phyloP scores from a whole-genome alignment of 2,113 vertebrate genomes.

The Ascaphus truei region DNA sequence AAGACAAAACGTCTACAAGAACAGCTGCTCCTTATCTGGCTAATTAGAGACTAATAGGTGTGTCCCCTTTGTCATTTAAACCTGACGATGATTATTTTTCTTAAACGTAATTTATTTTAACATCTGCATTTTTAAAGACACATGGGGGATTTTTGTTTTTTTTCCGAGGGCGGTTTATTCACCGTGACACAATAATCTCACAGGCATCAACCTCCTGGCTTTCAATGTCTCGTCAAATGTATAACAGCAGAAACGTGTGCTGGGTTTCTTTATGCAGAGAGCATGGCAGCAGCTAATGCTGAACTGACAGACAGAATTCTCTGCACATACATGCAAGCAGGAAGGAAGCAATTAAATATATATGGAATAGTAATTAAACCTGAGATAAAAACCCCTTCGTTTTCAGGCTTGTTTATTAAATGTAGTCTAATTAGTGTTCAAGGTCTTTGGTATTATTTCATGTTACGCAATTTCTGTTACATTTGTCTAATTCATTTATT shows the following conservation, averaged over 20 bases:
- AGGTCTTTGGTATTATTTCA: no score
- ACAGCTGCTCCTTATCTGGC: constrained; percentile 25
- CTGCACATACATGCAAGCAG: no score
- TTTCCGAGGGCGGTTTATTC: not conserved
- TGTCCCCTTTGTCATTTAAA: constrained; percentile 6
- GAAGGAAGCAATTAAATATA: no score
- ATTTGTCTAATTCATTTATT: no score
- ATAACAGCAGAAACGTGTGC: not conserved
- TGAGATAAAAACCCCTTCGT: no score
- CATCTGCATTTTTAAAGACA: constrained; percentile 12
- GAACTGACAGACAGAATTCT: not conserved
- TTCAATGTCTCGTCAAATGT: not conserved
- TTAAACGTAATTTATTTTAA: constrained; percentile 25
- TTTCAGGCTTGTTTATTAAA: no score
- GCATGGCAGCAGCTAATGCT: not conserved
- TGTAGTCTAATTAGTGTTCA: no score
- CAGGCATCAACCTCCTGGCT: not conserved
- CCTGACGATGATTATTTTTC: constrained; percentile 21
- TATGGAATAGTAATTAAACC: no score
- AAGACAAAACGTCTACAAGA: not conserved
- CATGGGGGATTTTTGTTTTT: not conserved
- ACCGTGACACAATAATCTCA: not conserved
- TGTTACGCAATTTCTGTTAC: no score
- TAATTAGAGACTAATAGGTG: constrained; percentile 26
- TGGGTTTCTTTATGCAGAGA: not conserved